Base-by-base conservation (phyloP, 1,140 invertebrate genomes). In the Oryctes rhinoceros region DNA sequence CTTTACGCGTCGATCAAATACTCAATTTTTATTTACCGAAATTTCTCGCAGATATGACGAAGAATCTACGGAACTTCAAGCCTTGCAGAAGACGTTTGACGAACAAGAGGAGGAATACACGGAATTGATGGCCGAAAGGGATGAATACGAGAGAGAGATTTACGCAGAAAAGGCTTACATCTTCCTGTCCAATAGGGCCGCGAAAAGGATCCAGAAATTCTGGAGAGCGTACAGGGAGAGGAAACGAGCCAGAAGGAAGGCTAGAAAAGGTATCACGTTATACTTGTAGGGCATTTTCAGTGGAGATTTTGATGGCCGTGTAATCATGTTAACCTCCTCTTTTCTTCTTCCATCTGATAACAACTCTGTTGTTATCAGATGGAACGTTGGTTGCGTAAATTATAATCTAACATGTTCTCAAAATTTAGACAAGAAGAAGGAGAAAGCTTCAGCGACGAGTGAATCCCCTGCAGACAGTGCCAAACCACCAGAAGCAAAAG, bases 41-140 rank as follows among this genome's bases (percentile, higher is more conserved):
- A 44, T 3, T 79, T 78, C 15, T 65, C 78, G 30, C 18, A 79
- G 59, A 13, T 79, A 78, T 24, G 83, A 87, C 18, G 78, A 82
- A 13, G 83, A 85, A 75, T 85, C 82, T 39, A 79, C 3, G 0
- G 83, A 83, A 48, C 71, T 83, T 65, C 81, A 86, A 4, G 82
- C 81, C 5, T 79, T 86, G 48, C 80, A 85, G 75, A 80, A 83
- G 13, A 82, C 82, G 80, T 81, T 86, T 49, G 81, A 85, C 10
- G 85, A 87, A 24, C 85, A 87, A 75, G 83, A 84, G 37, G 65
- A 79, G 30, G 79, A 84, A n/a, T 87, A 86, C 81, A 48, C 62
- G 13, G 80, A 81, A 20, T 79, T 84, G 15, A 84, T 86, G 83
- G 79, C 78, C 5, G 86, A 86, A 76, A 85, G 85, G 62, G 82